phyloP scores from a whole-genome alignment of 2,113 vertebrate species.

The Lucifuga dentata region DNA sequence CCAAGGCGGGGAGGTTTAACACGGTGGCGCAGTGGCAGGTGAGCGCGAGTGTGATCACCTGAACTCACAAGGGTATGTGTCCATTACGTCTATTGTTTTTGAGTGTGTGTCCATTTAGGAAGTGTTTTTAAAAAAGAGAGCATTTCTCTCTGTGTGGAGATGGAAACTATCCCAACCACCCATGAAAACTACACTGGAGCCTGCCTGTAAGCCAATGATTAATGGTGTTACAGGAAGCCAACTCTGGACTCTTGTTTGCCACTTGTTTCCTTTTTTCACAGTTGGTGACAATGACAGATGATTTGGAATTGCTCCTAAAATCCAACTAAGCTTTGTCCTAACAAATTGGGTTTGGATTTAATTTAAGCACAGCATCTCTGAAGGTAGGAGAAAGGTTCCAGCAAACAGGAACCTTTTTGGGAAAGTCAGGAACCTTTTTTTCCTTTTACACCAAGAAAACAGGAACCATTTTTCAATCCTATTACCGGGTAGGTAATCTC shows the following conservation, averaged over 20 bases:
- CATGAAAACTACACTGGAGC: neutral
- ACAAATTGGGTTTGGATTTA: no score
- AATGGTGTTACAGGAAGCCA: neutral
- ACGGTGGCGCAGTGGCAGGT: conserved; percentile 9
- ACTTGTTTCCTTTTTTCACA: neutral
- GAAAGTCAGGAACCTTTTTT: no score
- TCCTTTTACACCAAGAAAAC: no score
- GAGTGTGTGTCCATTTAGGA: neutral
- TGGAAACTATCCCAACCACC: neutral
- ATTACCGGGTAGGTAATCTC: no score
- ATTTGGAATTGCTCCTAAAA: neutral
- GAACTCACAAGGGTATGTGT: neutral
- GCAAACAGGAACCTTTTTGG: no score
- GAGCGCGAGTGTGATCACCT: conserved; percentile 8
- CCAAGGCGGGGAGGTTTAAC: conserved; percentile 25
- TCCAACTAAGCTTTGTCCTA: neutral
- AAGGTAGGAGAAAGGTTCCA: neutral
- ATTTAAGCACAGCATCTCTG: no score
- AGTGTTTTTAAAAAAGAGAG: neutral
- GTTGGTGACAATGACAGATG: neutral
- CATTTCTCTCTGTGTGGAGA: neutral
- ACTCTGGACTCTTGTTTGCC: neutral
- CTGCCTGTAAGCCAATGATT: neutral
- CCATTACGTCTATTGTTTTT: neutral
- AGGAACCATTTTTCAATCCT: no score